These are phyloP conservation scores for Bombyx huttoni DNA, from an alignment of 2,888 invertebrate genomes.

Conservation along the genomic window DNA sequence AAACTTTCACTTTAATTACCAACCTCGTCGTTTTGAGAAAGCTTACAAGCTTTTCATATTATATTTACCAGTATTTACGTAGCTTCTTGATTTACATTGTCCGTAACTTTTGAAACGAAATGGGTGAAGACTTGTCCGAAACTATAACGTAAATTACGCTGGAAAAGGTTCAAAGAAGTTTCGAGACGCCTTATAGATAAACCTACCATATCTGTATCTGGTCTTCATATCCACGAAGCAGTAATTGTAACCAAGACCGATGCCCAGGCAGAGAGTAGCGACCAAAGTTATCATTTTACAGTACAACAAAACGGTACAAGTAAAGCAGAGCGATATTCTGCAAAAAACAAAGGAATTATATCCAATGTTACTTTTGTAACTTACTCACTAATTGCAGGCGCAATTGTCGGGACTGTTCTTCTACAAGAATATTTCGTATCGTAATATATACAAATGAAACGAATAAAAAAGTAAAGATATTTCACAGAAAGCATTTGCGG, in stretches of 20 bases:
- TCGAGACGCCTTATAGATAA: neutral
- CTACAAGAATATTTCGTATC: no score
- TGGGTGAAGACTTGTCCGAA: no score
- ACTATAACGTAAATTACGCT: no score
- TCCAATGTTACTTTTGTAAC: neutral
- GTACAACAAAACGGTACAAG: slow-evolving; percentile 6
- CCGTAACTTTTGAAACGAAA: no score
- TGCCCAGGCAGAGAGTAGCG: slow-evolving; percentile 15
- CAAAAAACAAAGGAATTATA: neutral
- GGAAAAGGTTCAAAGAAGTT: neutral
- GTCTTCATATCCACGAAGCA: slow-evolving; percentile 25
- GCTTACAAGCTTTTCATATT: neutral
- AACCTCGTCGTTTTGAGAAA: neutral
- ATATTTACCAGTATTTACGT: neutral
- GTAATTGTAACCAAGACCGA: slow-evolving; percentile 31
- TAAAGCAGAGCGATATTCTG: slow-evolving; percentile 8
- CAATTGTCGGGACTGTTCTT: no score
- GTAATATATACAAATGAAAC: no score
- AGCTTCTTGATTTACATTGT: no score
- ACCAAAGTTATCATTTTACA: slow-evolving; percentile 11
- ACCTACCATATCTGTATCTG: slow-evolving; percentile 15
- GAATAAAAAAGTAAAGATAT: no score
- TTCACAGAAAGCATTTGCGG: no score
- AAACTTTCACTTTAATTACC: neutral
- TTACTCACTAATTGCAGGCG: no score